Conservation (phyloP, 2,888 invertebrate genomes). For the Orthosia gracilis region DNA sequence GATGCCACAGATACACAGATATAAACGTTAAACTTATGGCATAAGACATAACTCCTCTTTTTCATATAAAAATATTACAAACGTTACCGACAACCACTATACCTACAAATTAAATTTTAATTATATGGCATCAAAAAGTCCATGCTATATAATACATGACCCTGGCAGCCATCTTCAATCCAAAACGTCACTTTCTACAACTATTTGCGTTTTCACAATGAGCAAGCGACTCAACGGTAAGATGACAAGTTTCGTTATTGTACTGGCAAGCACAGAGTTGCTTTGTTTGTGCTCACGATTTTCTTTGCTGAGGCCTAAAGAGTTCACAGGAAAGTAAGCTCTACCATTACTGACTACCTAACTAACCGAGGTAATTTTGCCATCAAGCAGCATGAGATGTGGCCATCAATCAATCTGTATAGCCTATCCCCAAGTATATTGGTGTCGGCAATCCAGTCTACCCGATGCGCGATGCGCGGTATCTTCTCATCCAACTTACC, state of each 20-base stretch:
- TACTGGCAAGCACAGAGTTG: conserved; percentile 11
- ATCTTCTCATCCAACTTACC: too few relatives aligned
- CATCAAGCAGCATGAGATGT: too few relatives aligned
- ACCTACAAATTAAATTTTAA: conserved; percentile 1
- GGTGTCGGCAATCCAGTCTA: too few relatives aligned
- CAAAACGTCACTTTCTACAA: conserved; percentile 53
- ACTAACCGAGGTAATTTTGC: too few relatives aligned
- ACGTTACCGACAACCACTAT: background rate
- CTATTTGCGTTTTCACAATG: conserved; percentile 55
- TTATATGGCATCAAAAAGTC: background rate
- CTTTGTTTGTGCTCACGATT: conserved; percentile 3
- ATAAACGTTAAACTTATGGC: too few relatives aligned
- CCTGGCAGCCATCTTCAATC: conserved; percentile 47
- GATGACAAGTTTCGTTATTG: conserved; percentile 53
- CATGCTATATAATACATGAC: background rate
- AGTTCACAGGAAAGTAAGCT: background rate
- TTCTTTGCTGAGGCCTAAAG: conserved; percentile 1
- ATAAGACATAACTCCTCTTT: too few relatives aligned
- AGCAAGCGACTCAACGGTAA: conserved; percentile 18
- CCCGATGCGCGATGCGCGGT: too few relatives aligned
- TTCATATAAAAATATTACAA: too few relatives aligned
- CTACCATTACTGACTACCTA: too few relatives aligned
- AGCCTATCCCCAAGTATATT: too few relatives aligned
- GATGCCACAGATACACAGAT: too few relatives aligned
- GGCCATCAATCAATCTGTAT: too few relatives aligned